Percentiles rank a stretch among this genome's conserved stretches.
Conservation (phyloP, 2,113 vertebrate genomes). For the Otolemur garnettii region DNA sequence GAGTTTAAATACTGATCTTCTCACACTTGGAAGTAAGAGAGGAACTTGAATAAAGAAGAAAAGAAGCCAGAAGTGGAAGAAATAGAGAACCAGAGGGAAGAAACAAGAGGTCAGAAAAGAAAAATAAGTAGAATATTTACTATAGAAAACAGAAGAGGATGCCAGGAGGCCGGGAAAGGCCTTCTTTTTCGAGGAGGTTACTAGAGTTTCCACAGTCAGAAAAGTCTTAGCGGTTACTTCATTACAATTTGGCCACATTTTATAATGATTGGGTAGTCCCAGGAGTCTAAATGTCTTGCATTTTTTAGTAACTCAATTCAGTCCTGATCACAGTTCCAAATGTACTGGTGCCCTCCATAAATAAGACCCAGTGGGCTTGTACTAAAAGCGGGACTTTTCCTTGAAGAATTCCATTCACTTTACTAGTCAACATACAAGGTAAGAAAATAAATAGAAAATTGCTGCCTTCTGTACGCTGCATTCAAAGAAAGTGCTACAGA, state of each 20-base stretch:
- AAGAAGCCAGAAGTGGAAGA: not conserved
- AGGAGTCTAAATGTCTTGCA: conserved; percentile 15
- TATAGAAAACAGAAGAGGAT: not conserved
- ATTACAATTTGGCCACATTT: conserved; percentile 43
- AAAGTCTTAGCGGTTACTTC: conserved; percentile 5
- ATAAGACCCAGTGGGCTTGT: not conserved
- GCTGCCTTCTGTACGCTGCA: not conserved
- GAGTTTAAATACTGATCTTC: not conserved
- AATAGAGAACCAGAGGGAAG: not conserved
- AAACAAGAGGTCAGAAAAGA: not conserved
- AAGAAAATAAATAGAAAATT: not conserved
- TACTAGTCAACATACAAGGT: not conserved
- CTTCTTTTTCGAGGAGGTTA: not conserved
- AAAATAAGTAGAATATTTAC: not conserved
- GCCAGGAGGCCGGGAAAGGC: not conserved
- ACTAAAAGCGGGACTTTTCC: not conserved
- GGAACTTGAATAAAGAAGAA: not conserved
- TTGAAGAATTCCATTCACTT: not conserved
- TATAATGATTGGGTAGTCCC: conserved; percentile 40
- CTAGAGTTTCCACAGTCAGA: not conserved
- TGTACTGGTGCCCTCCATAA: not conserved
- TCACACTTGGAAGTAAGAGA: not conserved
- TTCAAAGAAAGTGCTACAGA: not conserved
- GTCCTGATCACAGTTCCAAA: conserved; percentile 26
- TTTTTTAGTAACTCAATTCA: conserved; percentile 57